These are phyloP conservation scores for Exephanes ischioxanthus DNA, from an alignment of 2,888 invertebrate species.

Conservation along the genomic window DNA sequence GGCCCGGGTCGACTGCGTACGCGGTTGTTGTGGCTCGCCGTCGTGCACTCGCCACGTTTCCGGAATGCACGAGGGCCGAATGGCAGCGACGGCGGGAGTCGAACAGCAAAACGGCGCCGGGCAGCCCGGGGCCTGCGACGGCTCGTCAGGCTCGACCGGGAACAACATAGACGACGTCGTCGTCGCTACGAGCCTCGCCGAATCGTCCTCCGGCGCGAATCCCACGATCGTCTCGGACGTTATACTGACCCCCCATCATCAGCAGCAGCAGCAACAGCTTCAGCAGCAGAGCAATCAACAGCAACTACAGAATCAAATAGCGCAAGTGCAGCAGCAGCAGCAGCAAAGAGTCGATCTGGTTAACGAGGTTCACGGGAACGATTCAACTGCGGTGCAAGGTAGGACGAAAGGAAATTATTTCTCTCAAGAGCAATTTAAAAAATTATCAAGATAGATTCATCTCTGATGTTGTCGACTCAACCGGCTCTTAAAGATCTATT, in stretches of 20 bases:
- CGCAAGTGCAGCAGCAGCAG: constrained; percentile 65
- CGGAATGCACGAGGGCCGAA: constrained; percentile 82
- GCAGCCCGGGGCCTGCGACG: constrained; percentile 61
- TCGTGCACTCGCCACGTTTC: constrained; percentile 32
- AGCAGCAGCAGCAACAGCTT: constrained; percentile 61
- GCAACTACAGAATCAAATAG: constrained; percentile 58
- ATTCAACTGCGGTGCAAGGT: constrained; percentile 75
- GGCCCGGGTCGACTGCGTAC: background rate
- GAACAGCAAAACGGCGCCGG: constrained; percentile 66
- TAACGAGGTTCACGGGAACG: constrained; percentile 72
- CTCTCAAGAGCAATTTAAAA: too few relatives aligned
- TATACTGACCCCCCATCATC: constrained; percentile 27
- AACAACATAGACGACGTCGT: constrained; percentile 47
- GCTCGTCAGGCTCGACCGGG: constrained; percentile 58
- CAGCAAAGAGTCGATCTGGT: constrained; percentile 72
- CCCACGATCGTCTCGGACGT: constrained; percentile 24
- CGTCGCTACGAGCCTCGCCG: constrained; percentile 60
- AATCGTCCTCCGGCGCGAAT: constrained; percentile 52
- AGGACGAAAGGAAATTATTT: constrained; percentile 49
- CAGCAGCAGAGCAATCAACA: constrained; percentile 54
- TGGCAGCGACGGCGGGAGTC: constrained; percentile 77
- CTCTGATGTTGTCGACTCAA: background rate
- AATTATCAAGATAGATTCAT: constrained; percentile 63
- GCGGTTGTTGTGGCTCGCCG: constrained; percentile 10
- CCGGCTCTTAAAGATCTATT: too few relatives aligned